Base-by-base conservation (phyloP, 2,113 vertebrate species). In the Fulmarus glacialis region DNA sequence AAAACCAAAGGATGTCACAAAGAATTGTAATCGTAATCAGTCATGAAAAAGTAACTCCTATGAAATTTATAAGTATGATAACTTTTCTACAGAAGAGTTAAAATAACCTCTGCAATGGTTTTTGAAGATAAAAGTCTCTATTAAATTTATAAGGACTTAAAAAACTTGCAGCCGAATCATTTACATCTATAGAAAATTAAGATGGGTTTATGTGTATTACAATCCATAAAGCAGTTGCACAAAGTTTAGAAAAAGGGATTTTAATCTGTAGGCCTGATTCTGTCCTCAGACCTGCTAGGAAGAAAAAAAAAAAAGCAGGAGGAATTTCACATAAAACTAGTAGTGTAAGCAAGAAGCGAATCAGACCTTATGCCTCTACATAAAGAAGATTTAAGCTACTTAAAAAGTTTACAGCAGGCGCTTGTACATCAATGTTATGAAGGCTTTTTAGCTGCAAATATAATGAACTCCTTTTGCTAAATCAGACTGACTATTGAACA, bases 391-490 rank as follows among this genome's bases (percentile, higher is more conserved):
- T 97, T 95, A 94, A 94, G 53, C 58, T 95, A 90, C 87, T 96
- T 91, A 96, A 97, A 90, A 91, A 85, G 91, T 92, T 97, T 94
- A 93, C 82, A 75, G 71, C 66, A 91, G 83, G 87, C 70, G 62
- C 66, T 93, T 26, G 1, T 5, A 1, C 85, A 90, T 95, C 90
- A 90, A 56, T 92, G 96, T 95, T 95, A 95, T 93, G 93, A 97
- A 92, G 81, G 86, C 75, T 97, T 87, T 91, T 98, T 97, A 98
- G 75, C 95, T 27, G 16, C 77, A 96, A 92, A 96, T 95, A 97
- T 84, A 97, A 83, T 94, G 93, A 94, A 82, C 85, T 97, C 34
- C 68, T 89, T 87, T 87, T 94, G 82, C 95, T 93, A 86, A 97
- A 97, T 96, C 87, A 96, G 93, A 88, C 95, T 89, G 91, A 82